Percentiles rank a stretch among this genome's conserved stretches.
Evolutionary conservation across 1,140 invertebrate genomes (phyloP).

Genomic region (Heliconius melpomene): DNA sequence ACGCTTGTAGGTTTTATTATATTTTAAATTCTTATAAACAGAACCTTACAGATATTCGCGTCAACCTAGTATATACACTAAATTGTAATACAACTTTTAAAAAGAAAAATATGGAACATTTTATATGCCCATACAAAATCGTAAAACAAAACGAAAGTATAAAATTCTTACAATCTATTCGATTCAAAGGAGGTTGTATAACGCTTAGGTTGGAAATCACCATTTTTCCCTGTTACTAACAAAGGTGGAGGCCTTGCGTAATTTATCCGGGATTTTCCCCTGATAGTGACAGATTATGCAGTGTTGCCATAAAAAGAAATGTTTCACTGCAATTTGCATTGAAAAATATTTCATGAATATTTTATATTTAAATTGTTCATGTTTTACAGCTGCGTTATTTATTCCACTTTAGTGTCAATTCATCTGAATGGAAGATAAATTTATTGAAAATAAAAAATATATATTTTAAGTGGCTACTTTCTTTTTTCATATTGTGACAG

Average conservation of each 20-base stretch:
- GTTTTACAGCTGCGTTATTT: slow-evolving; percentile 31
- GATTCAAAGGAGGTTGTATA: slow-evolving; percentile 43
- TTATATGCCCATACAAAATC: background rate
- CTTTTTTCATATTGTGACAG: slow-evolving; percentile 6
- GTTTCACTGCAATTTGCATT: slow-evolving; percentile 38
- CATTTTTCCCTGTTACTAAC: slow-evolving; percentile 45
- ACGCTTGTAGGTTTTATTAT: too few relatives aligned
- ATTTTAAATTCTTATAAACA: too few relatives aligned
- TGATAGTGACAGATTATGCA: slow-evolving; percentile 42
- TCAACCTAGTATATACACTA: too few relatives aligned
- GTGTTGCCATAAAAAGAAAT: slow-evolving; percentile 41
- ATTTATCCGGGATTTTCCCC: slow-evolving; percentile 38
- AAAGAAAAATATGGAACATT: background rate
- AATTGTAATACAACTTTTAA: too few relatives aligned
- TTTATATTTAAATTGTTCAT: slow-evolving; percentile 40
- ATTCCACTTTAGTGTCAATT: slow-evolving; percentile 26
- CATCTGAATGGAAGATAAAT: slow-evolving; percentile 21
- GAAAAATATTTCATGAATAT: slow-evolving; percentile 41
- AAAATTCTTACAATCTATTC: slow-evolving; percentile 37
- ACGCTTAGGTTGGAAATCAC: slow-evolving; percentile 43
- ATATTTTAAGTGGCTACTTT: slow-evolving; percentile 9
- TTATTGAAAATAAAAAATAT: slow-evolving; percentile 11
- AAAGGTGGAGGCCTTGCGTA: slow-evolving; percentile 40
- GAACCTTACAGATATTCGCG: too few relatives aligned
- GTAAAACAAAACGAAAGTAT: slow-evolving; percentile 21